Percentiles rank a stretch among this genome's conserved stretches.
Evolutionary conservation across 1,140 invertebrate genomes (phyloP).

Genomic region (Neelides sp.): DNA sequence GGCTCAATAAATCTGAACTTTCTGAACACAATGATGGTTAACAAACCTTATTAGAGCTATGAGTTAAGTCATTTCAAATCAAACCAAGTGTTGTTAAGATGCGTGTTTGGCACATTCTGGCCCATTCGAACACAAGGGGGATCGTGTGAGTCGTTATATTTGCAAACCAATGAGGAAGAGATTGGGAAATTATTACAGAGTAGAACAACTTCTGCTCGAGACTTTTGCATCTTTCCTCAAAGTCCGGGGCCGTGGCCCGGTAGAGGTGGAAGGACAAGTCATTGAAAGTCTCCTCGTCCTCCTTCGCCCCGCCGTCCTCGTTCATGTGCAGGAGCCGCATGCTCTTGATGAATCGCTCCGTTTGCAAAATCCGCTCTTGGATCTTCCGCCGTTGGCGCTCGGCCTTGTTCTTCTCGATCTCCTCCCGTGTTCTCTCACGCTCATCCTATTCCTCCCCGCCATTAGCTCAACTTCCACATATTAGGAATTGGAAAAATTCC

Average conservation of each 20-base stretch:
- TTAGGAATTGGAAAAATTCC: too few relatives aligned
- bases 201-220: slow-evolving; percentile 63
- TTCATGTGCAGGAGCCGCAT: slow-evolving; percentile 61
- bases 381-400: slow-evolving; percentile 51
- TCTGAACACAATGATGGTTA: too few relatives aligned
- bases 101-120: too few relatives aligned
- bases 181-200: too few relatives aligned
- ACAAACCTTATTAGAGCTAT: too few relatives aligned
- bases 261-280: slow-evolving; percentile 62
- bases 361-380: slow-evolving; percentile 52
- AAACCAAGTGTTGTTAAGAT: too few relatives aligned
- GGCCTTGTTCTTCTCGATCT: slow-evolving; percentile 52
- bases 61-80: too few relatives aligned
- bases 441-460: slow-evolving; percentile 21
- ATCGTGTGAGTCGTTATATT: too few relatives aligned
- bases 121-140: too few relatives aligned
- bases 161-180: too few relatives aligned
- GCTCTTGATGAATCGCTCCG: slow-evolving; percentile 60
- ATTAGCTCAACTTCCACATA: too few relatives aligned
- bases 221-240: slow-evolving; percentile 61
- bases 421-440: slow-evolving; percentile 46
- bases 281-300: slow-evolving; percentile 43
- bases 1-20: too few relatives aligned
- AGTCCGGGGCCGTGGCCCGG: slow-evolving; percentile 56
- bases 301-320: slow-evolving; percentile 28